Percentiles rank a stretch among this genome's conserved stretches.
These are phyloP conservation scores for Strigamia crassipes DNA, from an alignment of 2,888 invertebrate genomes.

Conservation along the genomic window DNA sequence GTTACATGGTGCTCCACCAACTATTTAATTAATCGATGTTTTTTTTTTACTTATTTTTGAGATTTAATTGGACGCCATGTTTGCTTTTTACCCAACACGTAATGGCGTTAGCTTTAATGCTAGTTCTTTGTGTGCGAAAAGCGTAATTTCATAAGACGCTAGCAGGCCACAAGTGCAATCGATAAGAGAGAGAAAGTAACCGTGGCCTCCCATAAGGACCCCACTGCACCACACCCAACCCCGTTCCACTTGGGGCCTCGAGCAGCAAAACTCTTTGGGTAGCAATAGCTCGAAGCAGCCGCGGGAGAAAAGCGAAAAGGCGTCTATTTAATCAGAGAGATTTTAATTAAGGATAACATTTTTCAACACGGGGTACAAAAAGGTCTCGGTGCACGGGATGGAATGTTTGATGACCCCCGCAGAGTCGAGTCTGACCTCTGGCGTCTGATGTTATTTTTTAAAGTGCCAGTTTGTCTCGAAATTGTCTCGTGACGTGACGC, in stretches of 20 bases:
- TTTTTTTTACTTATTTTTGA: not conserved
- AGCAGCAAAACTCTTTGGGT: conserved; percentile 17
- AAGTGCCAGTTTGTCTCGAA: not conserved
- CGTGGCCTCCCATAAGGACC: conserved; percentile 37
- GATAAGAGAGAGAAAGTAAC: conserved; percentile 34
- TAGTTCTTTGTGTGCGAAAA: conserved; percentile 28
- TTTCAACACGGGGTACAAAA: conserved; percentile 5
- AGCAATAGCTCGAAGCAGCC: not conserved
- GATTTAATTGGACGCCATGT: not conserved
- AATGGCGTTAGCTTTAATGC: conserved; percentile 23
- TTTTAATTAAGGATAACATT: conserved; percentile 18
- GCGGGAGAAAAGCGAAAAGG: conserved; percentile 11
- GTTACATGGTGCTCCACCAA: too few species aligned
- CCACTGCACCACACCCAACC: conserved; percentile 17
- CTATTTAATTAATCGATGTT: not conserved
- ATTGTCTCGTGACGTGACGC: not conserved
- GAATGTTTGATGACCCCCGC: not conserved
- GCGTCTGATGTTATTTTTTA: not conserved
- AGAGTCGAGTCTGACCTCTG: not conserved
- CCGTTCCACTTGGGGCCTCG: conserved; percentile 1
- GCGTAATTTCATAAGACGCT: conserved; percentile 35
- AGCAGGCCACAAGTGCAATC: conserved; percentile 42
- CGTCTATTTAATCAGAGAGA: conserved; percentile 35
- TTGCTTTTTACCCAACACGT: not conserved
- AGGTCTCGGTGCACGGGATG: not conserved